Conservation (phyloP, 2,113 vertebrate genomes). For the Pachyramphus minor region DNA sequence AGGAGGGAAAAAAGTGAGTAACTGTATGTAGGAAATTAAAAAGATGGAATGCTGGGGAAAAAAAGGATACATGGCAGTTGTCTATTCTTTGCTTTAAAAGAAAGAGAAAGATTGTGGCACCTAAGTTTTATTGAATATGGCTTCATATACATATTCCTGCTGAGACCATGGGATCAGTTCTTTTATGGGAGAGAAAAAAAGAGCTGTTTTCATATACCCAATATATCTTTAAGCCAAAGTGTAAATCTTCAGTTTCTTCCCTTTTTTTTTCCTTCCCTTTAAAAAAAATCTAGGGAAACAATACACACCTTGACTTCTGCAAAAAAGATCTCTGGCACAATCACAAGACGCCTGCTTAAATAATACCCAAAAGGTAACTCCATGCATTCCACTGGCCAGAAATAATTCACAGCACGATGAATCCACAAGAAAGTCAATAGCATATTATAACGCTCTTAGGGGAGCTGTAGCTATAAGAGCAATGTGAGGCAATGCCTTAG, state of each 20-base stretch:
- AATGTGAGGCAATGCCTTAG: slow-evolving; percentile 46
- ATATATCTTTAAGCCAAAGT: slow-evolving; percentile 42
- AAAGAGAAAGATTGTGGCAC: slow-evolving; percentile 27
- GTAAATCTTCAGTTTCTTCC: slow-evolving; percentile 43
- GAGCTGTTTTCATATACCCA: slow-evolving; percentile 13
- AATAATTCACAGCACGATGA: slow-evolving; percentile 70
- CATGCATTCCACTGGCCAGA: slow-evolving; percentile 61
- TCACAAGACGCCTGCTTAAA: slow-evolving; percentile 65
- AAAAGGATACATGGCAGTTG: neutral
- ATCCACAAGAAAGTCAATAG: slow-evolving; percentile 63
- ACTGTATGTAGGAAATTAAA: neutral
- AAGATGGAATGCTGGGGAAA: neutral
- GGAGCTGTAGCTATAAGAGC: slow-evolving; percentile 57
- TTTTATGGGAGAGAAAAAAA: neutral
- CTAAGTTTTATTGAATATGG: slow-evolving; percentile 13
- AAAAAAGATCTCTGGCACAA: slow-evolving; percentile 72
- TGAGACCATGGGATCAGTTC: neutral
- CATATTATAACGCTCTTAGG: slow-evolving; percentile 65
- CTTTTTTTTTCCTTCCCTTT: neutral
- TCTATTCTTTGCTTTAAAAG: neutral
- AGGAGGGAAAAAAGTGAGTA: neutral
- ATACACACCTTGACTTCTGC: slow-evolving; percentile 71
- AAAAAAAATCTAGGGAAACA: slow-evolving; percentile 50
- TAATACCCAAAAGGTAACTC: slow-evolving; percentile 69
- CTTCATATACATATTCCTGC: neutral